phyloP scores from a whole-genome alignment of 1,140 invertebrate genomes.

The Ceratosolen fusciceps region DNA sequence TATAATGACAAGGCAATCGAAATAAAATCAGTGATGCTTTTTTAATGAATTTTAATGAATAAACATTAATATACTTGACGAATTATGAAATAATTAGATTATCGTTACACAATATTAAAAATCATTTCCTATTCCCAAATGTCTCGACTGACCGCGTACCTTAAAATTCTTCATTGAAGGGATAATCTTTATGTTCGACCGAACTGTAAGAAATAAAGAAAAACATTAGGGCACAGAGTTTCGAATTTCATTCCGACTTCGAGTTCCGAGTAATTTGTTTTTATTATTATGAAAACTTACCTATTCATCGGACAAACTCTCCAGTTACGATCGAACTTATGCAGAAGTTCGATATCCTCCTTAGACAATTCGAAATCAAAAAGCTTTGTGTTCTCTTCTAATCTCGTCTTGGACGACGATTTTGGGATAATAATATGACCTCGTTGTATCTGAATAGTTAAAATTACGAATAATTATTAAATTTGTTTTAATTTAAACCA shows the following conservation, averaged over 20 bases:
- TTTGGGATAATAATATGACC: conserved; percentile 87
- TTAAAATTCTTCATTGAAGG: conserved; percentile 46
- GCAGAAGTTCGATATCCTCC: conserved; percentile 57
- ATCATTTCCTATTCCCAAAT: too few relatives aligned
- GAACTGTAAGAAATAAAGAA: conserved; percentile 34
- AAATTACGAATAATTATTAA: background rate
- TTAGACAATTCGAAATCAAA: conserved; percentile 82
- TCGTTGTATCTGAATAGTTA: conserved; percentile 76
- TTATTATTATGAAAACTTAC: conserved; percentile 12
- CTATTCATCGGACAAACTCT: conserved; percentile 48
- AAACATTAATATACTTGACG: too few relatives aligned
- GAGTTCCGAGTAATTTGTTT: too few relatives aligned
- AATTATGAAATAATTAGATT: too few relatives aligned
- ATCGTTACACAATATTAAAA: too few relatives aligned
- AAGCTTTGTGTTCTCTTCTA: conserved; percentile 82
- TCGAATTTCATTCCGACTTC: too few relatives aligned
- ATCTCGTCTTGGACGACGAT: conserved; percentile 81
- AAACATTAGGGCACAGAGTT: background rate
- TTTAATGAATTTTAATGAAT: too few relatives aligned
- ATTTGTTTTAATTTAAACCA: background rate
- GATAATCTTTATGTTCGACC: conserved; percentile 43
- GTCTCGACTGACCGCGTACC: too few relatives aligned
- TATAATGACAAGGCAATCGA: too few relatives aligned
- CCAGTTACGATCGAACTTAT: conserved; percentile 48
- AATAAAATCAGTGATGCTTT: too few relatives aligned